A percentile compares a stretch with the other conserved stretches of the same genome.
These are phyloP conservation scores for Melanophora roralis DNA, from an alignment of 2,888 invertebrate species.

Conservation along the genomic window DNA sequence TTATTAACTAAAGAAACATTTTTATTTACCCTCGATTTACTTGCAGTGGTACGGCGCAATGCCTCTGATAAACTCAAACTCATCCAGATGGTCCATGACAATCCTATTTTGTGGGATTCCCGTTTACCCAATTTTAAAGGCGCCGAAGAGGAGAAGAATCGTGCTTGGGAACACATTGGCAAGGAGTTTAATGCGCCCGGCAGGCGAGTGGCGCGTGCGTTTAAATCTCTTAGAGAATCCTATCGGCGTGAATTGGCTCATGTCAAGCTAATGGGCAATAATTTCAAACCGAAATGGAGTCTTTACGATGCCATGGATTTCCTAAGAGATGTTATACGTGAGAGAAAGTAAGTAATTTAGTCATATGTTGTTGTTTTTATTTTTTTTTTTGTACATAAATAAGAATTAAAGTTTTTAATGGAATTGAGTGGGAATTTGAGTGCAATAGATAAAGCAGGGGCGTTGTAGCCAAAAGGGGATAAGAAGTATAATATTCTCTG, in stretches of 20 bases:
- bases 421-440: not conserved
- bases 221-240: constrained; percentile 74
- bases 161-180: constrained; percentile 75
- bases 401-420: not conserved
- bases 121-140: constrained; percentile 75
- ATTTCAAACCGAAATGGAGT: constrained; percentile 76
- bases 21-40: constrained; percentile 68
- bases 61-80: constrained; percentile 75
- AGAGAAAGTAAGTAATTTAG: constrained; percentile 73
- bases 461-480: too few species aligned
- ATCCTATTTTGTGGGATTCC: constrained; percentile 75
- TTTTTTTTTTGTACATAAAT: not conserved
- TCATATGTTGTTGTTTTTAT: not conserved
- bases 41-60: constrained; percentile 75
- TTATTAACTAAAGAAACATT: constrained; percentile 65
- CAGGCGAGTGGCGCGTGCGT: constrained; percentile 74
- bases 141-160: constrained; percentile 75
- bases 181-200: constrained; percentile 75
- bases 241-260: constrained; percentile 75
- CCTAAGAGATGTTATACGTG: constrained; percentile 74
- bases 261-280: constrained; percentile 75
- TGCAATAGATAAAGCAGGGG: too few species aligned
- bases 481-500: too few species aligned
- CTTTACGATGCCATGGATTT: constrained; percentile 75
- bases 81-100: constrained; percentile 76